Conservation (phyloP, 2,113 vertebrate species). For the Oplegnathus fasciatus region DNA sequence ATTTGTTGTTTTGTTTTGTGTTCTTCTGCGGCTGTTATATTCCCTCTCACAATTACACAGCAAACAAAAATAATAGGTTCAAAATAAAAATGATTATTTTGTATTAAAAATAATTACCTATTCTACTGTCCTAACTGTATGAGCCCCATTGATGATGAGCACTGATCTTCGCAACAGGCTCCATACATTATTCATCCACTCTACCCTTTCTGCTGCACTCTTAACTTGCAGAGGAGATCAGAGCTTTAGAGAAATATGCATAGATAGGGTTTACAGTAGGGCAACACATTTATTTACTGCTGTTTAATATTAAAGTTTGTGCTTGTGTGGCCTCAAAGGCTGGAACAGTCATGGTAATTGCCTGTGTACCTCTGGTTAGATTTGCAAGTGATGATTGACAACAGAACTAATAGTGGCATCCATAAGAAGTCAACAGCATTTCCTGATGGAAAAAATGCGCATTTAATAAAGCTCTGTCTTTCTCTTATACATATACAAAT, state of each 20-base stretch:
- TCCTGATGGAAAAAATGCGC: neutral
- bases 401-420: neutral
- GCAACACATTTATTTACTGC: constrained; percentile 28
- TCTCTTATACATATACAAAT: constrained; percentile 2
- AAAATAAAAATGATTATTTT: neutral
- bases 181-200: constrained; percentile 46
- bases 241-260: constrained; percentile 8
- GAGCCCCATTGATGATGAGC: neutral
- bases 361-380: neutral
- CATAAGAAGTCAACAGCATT: neutral
- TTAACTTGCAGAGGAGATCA: constrained; percentile 29
- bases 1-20: neutral
- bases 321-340: neutral
- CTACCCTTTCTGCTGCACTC: constrained; percentile 19
- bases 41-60: neutral
- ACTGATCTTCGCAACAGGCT: constrained; percentile 15
- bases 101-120: neutral
- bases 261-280: neutral
- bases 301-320: constrained; percentile 33
- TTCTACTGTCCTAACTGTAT: neutral
- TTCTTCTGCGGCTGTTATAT: neutral
- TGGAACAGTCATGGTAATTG: neutral
- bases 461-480: neutral
- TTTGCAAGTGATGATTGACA: neutral
- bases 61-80: neutral